Evolutionary conservation across 2,113 vertebrate species (phyloP), one percentile per base, ranked within the genome.

Genomic region (Alethe diademata): DNA sequence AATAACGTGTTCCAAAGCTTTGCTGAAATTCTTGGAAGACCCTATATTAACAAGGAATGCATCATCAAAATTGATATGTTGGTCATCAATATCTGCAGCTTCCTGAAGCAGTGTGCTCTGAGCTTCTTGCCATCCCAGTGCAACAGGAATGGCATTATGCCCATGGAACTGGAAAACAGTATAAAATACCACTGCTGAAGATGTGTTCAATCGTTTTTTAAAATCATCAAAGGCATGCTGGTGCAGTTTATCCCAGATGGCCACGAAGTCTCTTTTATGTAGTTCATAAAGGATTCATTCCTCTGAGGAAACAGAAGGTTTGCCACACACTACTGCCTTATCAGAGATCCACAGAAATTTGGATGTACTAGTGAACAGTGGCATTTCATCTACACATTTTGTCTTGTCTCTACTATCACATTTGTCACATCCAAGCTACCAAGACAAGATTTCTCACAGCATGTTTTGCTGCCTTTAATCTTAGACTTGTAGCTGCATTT

Each of bases 221-320:
- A 85, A 76, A 70, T 66, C 47, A 72, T 82, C 36, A 69, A 53
- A 88, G 57, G 12, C 25, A 16, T 36, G 17, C 6, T 40, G 56
- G 11, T 53, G 6, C 1, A 6, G 54, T 90, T 92, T 82, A 67
- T 86, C 61, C 65, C 71, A 92, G 66, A 75, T 54, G 57, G 50
- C n/a, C 56, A 62, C n/a, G 36, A 92, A 43, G 42, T 57, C 65
- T 80, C 26, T 19, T 87, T 87, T 53, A 47, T 22, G 20, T 50
- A 67, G 31, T 40, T 78, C 42, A 29, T 54, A 58, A 86, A 86
- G 61, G 71, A 48, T 38, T 58, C 35, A 19, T 45, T 26, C 78
- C 87, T 92, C 47, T 58, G 70, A 86, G 33, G 61, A 82, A 95
- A 78, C n/a, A 92, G 82, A 53, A 85, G 47, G 47, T 88, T 94